Conservation (phyloP, 2,797 vertebrate genomes). For the Enteromius afrohamiltoni region DNA sequence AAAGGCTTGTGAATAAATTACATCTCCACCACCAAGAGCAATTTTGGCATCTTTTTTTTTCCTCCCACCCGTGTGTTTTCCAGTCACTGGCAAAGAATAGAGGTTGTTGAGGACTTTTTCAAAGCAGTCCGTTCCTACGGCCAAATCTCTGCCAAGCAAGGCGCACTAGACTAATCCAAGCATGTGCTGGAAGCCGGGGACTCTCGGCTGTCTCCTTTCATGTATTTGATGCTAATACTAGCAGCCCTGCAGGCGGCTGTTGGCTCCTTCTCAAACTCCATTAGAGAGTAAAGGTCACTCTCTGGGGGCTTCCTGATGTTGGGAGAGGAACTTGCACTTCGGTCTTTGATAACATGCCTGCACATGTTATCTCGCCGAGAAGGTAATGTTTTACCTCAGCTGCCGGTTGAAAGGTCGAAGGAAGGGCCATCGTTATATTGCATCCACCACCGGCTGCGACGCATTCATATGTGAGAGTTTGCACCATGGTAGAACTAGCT, state of each 20-base stretch:
- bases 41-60: slow-evolving; percentile 15
- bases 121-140: slow-evolving; percentile 13
- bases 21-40: slow-evolving; percentile 20
- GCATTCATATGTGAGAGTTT: neutral
- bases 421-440: neutral
- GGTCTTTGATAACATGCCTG: slow-evolving; percentile 45
- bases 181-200: slow-evolving; percentile 31
- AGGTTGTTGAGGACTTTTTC: slow-evolving; percentile 36
- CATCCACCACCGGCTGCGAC: neutral
- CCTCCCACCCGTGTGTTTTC: slow-evolving; percentile 4
- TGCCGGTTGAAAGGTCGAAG: slow-evolving; percentile 50
- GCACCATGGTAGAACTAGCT: slow-evolving; percentile 73
- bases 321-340: slow-evolving; percentile 50
- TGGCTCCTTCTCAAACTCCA: slow-evolving; percentile 48
- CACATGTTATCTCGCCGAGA: slow-evolving; percentile 38
- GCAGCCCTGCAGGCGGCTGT: slow-evolving; percentile 30
- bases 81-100: neutral
- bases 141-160: slow-evolving; percentile 55
- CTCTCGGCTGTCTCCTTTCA: slow-evolving; percentile 40
- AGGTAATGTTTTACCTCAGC: slow-evolving; percentile 55
- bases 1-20: slow-evolving; percentile 46
- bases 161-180: slow-evolving; percentile 42
- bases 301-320: slow-evolving; percentile 16
- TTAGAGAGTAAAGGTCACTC: slow-evolving; percentile 56
- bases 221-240: slow-evolving; percentile 50